Percentiles rank a stretch among this genome's conserved stretches.
phyloP scores from a whole-genome alignment of 1,140 invertebrate species.

The Drosophila ambigua region DNA sequence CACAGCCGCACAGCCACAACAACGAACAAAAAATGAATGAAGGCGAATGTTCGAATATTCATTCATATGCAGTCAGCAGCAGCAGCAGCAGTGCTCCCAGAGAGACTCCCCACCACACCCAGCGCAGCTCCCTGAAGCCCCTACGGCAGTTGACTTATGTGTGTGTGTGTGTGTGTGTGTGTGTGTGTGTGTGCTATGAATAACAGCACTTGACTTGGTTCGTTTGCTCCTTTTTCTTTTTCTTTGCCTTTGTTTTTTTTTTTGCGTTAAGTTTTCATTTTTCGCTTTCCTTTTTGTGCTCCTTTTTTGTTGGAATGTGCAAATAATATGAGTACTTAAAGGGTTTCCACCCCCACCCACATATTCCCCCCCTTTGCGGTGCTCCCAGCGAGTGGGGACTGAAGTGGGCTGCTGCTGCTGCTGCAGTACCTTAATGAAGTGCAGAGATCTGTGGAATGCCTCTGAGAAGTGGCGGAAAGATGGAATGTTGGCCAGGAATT shows the following conservation, averaged over 20 bases:
- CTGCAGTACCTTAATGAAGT: constrained; percentile 37
- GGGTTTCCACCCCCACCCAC: constrained; percentile 46
- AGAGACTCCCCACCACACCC: constrained; percentile 24
- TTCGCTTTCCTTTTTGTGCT: constrained; percentile 28
- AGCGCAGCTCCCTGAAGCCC: constrained; percentile 36
- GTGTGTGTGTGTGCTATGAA: constrained; percentile 63
- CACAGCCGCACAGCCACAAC: constrained; percentile 16
- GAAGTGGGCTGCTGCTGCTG: no score
- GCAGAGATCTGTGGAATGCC: constrained; percentile 36
- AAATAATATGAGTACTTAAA: constrained; percentile 75
- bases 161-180: constrained; percentile 20
- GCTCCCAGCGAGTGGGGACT: not conserved
- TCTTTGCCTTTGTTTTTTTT: not conserved
- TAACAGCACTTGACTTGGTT: constrained; percentile 76
- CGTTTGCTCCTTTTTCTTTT: constrained; percentile 42
- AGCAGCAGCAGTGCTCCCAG: constrained; percentile 37
- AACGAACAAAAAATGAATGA: constrained; percentile 35
- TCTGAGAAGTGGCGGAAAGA: constrained; percentile 17
- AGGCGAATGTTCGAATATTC: constrained; percentile 74
- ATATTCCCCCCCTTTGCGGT: constrained; percentile 2
- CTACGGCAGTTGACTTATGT: constrained; percentile 65
- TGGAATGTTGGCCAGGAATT: constrained; percentile 26
- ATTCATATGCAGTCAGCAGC: constrained; percentile 73
- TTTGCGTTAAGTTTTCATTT: constrained; percentile 39
- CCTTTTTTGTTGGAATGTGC: constrained; percentile 47